Evolutionary conservation across 2,797 vertebrate genomes (phyloP), one percentile per base, ranked within the genome.

Genomic region (Muscicapa striata): DNA sequence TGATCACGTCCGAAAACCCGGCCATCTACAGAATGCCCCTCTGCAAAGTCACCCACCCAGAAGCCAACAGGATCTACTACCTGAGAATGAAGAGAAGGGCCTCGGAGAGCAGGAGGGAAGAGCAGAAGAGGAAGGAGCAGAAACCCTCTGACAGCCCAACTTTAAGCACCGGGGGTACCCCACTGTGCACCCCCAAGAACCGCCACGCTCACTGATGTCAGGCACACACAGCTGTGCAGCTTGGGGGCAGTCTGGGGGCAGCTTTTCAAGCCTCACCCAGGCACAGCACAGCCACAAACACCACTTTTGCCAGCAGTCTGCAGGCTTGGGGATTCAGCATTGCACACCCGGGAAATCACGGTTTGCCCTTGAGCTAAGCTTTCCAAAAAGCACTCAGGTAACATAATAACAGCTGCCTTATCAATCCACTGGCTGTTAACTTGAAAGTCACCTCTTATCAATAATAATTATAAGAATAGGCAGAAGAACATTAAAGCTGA

Each of bases 11-110:
- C 5, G 99, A 98, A 84, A 98, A 98, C 51, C 96, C 98, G 0
- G 97, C 84, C 88, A 98, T 99, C 95, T 98, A 98, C 97, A 99
- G 98, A 96, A 97, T 99, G 49, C 99, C 99, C 0, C 98, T 99
- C 82, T 98, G 98, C 94, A 98, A 99, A 94, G 99, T 99, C 94
- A 98, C 97, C n/a, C 99, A 99, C 93, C 99, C 99, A 0, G 99
- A 99, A 96, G 99, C 98, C 97, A 99, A 99, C 96, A 94, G 98
- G 55, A 49, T 95, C 83, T 98, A 98, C 95, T 99, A 98, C 97
- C 93, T 98, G 73, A 92, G 84, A 4, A 52, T 96, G 94, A 97
- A 19, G 84, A 92, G 78, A 27, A 94, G 70, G 61, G 66, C 68
- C 34, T 70, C 58, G 2, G 73, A 96, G 84, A 89, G 54, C 90